Evolutionary conservation across 2,888 invertebrate genomes (phyloP), one percentile per base, ranked within the genome.

Genomic region (Melanchra persicariae): DNA sequence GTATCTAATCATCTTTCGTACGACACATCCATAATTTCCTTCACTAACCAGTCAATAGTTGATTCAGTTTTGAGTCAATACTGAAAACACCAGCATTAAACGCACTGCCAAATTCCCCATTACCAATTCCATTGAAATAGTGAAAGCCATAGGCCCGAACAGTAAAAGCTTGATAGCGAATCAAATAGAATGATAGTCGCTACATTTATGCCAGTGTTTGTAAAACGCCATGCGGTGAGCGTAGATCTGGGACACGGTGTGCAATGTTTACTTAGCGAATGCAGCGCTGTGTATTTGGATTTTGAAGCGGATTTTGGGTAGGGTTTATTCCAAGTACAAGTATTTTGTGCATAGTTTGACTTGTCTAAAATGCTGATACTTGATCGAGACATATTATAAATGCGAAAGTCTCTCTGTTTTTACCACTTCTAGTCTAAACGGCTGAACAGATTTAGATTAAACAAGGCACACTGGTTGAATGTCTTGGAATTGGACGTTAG

Each of bases 181-280:
- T 65, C 77, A 81, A 78, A 78, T 22, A 65, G 26, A 34, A 81
- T 77, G 55, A 76, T 52, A 81, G 54, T 37, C 7, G 7, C 34
- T 62, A 54, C 40, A 70, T 61, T 54, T 70, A 40, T 40, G 77
- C 52, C 17, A 52, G 40, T 77, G 60, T 81, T 78, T 63, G 80
- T 74, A 71, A 71, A 84, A 70, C 79, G 82, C 63, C 84, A 84
- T 85, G 62, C 68, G 86, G 73, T 47, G 59, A 72, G 71, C 79
- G 85, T 37, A n/a, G 57, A 84, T 69, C 69, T 82, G 51, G 86
- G 71, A 62, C 86, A 75, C 79, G 43, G 47, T 15, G 22, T 2
- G 12, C 37, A 47, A 37, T 78, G 74, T 79, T 75, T 75, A 47
- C 79, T 26, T 26, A 63, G 52, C 57, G 40, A 52, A 52, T 74